These are phyloP conservation scores for Aphodius granarius DNA, from an alignment of 2,888 invertebrate species.

Conservation along the genomic window DNA sequence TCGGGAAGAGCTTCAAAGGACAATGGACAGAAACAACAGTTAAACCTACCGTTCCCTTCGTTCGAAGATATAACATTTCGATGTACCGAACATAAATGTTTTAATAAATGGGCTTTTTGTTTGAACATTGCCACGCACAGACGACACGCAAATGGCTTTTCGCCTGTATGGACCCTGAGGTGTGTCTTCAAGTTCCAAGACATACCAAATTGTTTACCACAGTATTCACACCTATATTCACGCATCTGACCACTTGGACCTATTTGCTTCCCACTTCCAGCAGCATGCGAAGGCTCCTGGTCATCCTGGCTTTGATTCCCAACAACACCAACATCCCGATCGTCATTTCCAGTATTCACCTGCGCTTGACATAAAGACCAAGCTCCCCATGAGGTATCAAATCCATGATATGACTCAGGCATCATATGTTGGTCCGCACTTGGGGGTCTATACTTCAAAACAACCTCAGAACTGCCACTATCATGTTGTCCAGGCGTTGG, in stretches of 20 bases:
- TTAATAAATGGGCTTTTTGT: slow-evolving; percentile 84
- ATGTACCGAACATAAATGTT: slow-evolving; percentile 87
- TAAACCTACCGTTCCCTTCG: slow-evolving; percentile 75
- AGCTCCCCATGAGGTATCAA: slow-evolving; percentile 64
- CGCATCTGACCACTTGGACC: slow-evolving; percentile 64
- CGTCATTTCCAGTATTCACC: slow-evolving; percentile 56
- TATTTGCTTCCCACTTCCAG: slow-evolving; percentile 57
- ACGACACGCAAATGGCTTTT: slow-evolving; percentile 87
- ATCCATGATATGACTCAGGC: slow-evolving; percentile 55
- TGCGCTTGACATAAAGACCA: slow-evolving; percentile 68
- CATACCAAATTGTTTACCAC: slow-evolving; percentile 90
- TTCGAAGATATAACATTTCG: slow-evolving; percentile 84
- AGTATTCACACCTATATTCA: slow-evolving; percentile 86
- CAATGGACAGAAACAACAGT: slow-evolving; percentile 86
- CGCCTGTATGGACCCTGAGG: slow-evolving; percentile 84
- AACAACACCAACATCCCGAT: slow-evolving; percentile 45
- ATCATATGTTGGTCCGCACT: slow-evolving; percentile 66
- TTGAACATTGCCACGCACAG: slow-evolving; percentile 91
- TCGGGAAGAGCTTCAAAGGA: slow-evolving; percentile 86
- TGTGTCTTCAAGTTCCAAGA: slow-evolving; percentile 92
- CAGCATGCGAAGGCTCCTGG: slow-evolving; percentile 52
- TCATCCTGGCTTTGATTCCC: slow-evolving; percentile 44
- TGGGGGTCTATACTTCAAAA: slow-evolving; percentile 66
- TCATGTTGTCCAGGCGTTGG: slow-evolving; percentile 58
- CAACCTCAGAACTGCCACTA: slow-evolving; percentile 56